Conservation (phyloP, 2,797 vertebrate genomes). For the Pelochelys cantorii region DNA sequence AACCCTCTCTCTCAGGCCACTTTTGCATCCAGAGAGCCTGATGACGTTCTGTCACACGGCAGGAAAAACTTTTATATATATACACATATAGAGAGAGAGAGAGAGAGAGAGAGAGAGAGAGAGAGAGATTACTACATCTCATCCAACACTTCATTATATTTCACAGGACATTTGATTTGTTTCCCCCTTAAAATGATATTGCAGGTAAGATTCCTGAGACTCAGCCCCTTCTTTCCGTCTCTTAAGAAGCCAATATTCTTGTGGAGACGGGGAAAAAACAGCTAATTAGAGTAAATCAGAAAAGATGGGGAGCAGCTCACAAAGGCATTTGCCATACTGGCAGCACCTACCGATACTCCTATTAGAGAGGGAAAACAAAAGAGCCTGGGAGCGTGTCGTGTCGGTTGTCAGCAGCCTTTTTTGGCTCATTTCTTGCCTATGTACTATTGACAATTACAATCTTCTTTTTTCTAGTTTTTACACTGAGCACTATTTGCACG, state of each 20-base stretch:
- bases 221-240: neutral
- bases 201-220: neutral
- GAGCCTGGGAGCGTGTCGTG: slow-evolving; percentile 56
- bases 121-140: neutral
- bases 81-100: too few species aligned
- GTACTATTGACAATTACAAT: slow-evolving; percentile 59
- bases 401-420: slow-evolving; percentile 53
- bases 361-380: slow-evolving; percentile 49
- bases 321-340: slow-evolving; percentile 57
- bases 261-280: neutral
- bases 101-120: too few species aligned
- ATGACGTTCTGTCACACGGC: too few species aligned
- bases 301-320: neutral
- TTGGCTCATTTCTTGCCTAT: slow-evolving; percentile 30
- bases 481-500: slow-evolving; percentile 69
- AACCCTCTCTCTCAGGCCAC: too few species aligned
- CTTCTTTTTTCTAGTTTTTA: slow-evolving; percentile 77
- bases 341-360: slow-evolving; percentile 64
- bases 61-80: too few species aligned
- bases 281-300: neutral
- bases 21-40: too few species aligned
- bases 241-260: neutral
- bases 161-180: neutral
- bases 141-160: neutral
- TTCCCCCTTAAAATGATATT: neutral